phyloP scores from a whole-genome alignment of 2,113 vertebrate genomes.

The Phalacrocorax carbo region DNA sequence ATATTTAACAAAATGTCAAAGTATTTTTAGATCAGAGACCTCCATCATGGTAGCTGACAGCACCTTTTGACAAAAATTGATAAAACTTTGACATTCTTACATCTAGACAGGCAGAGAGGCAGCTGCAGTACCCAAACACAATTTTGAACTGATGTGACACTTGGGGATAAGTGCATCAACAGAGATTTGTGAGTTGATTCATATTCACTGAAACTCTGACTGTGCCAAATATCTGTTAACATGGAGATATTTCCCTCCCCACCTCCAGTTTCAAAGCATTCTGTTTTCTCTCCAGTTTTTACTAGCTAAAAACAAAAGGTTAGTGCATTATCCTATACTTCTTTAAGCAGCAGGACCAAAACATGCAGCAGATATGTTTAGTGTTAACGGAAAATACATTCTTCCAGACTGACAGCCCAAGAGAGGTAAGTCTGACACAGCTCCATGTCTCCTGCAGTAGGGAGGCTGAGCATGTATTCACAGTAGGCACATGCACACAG shows the following conservation, averaged over 20 bases:
- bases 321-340: neutral
- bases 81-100: conserved; percentile 20
- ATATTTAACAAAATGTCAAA: neutral
- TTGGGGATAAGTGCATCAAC: neutral
- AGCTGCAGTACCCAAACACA: neutral
- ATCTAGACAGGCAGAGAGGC: neutral
- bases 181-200: neutral
- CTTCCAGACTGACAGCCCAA: accelerated
- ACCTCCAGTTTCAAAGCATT: neutral
- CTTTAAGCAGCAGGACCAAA: neutral
- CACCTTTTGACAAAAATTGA: neutral
- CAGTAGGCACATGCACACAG: neutral
- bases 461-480: neutral
- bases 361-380: neutral
- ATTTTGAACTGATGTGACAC: neutral
- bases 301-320: neutral
- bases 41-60: neutral
- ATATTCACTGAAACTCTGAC: neutral
- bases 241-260: accelerated
- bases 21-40: neutral
- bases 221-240: neutral
- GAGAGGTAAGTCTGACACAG: neutral
- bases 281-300: neutral
- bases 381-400: neutral
- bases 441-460: neutral